These are phyloP conservation scores for Oceanodroma tethys DNA, from an alignment of 2,113 vertebrate species.

Conservation along the genomic window DNA sequence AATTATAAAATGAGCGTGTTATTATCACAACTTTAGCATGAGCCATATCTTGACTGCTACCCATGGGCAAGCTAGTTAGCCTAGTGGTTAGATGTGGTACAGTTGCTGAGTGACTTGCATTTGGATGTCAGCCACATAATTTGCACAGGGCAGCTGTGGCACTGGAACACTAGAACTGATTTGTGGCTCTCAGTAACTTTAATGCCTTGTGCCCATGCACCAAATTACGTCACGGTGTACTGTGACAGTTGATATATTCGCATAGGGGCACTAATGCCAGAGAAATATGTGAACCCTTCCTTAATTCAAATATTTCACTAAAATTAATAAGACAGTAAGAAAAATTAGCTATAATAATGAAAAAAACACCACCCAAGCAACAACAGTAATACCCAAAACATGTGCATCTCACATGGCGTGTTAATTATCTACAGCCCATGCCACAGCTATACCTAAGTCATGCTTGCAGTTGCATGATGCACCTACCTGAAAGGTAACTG, in stretches of 20 bases:
- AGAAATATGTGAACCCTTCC: background rate
- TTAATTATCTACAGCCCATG: background rate
- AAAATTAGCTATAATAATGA: background rate
- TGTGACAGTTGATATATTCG: background rate
- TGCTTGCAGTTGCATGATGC: background rate
- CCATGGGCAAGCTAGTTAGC: background rate
- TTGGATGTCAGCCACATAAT: background rate
- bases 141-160: background rate
- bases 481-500: background rate
- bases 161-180: background rate
- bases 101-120: background rate
- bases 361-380: background rate
- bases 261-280: background rate
- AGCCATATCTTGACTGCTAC: background rate
- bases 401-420: fast-evolving
- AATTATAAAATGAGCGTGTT: background rate
- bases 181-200: background rate
- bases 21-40: background rate
- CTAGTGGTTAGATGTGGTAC: background rate
- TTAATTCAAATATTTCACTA: background rate
- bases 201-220: background rate
- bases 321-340: background rate
- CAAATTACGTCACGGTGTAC: background rate
- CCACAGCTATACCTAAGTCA: background rate
- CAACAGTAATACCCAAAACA: background rate